A percentile compares a stretch with the other conserved stretches of the same genome.
phyloP scores from a whole-genome alignment of 2,113 vertebrate species.

The Pelobates fuscus region DNA sequence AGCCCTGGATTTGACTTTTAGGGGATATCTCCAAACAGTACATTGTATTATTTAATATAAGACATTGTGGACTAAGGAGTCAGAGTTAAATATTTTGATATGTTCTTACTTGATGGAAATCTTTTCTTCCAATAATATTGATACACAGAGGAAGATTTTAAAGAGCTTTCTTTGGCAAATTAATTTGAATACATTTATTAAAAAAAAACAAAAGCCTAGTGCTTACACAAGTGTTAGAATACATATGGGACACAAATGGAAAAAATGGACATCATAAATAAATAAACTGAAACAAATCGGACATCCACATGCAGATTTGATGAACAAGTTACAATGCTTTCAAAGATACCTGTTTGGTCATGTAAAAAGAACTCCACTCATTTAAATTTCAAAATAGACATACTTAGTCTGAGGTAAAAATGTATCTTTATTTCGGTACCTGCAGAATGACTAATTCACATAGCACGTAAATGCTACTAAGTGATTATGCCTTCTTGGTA shows the following conservation, averaged over 20 bases:
- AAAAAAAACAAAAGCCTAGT: conserved; percentile 22
- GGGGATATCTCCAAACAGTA: not conserved
- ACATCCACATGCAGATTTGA: not conserved
- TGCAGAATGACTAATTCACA: too few relatives aligned
- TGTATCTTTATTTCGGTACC: too few relatives aligned
- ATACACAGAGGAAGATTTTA: conserved; percentile 12
- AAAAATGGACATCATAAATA: not conserved
- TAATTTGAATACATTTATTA: conserved; percentile 3
- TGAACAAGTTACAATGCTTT: not conserved
- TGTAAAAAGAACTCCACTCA: too few relatives aligned
- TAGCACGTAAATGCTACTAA: too few relatives aligned
- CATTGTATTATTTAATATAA: conserved; percentile 9
- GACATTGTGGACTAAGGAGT: conserved; percentile 7
- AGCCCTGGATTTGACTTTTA: not conserved
- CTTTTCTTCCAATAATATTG: conserved; percentile 30
- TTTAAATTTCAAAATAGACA: too few relatives aligned
- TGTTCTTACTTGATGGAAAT: conserved; percentile 11
- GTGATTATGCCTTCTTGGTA: too few relatives aligned
- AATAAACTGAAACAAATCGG: not conserved
- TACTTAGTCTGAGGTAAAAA: too few relatives aligned
- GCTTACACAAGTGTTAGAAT: conserved; percentile 31
- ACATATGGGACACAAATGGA: not conserved
- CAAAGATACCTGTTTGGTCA: not conserved
- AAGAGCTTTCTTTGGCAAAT: conserved; percentile 31
- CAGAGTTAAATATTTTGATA: not conserved